Conservation (phyloP, 2,888 invertebrate genomes). For the Oscheius sp. region DNA sequence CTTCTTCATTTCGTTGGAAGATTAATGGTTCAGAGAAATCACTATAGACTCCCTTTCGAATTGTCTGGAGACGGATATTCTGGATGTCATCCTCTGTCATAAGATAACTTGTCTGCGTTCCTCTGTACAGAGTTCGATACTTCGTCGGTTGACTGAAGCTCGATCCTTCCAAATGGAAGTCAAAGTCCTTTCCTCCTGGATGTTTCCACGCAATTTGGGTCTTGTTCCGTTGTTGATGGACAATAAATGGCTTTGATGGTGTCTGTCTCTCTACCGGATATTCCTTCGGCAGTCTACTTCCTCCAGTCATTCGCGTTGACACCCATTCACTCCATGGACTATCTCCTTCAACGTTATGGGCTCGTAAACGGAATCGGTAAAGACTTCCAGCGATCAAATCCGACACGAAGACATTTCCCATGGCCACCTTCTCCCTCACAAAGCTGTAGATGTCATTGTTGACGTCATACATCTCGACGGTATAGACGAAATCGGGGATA, state of each 20-base stretch:
- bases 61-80: conserved; percentile 47
- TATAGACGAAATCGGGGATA: conserved; percentile 34
- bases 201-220: conserved; percentile 40
- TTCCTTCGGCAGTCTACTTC: background rate
- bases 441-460: background rate
- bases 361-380: conserved; percentile 58
- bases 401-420: conserved; percentile 3
- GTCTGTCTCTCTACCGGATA: background rate
- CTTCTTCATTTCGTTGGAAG: conserved; percentile 22
- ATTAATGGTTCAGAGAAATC: conserved; percentile 32
- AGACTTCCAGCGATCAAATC: conserved; percentile 36
- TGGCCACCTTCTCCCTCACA: conserved; percentile 14
- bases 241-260: conserved; percentile 30
- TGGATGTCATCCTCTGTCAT: conserved; percentile 47
- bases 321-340: conserved; percentile 33
- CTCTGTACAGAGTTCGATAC: conserved; percentile 44
- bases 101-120: conserved; percentile 31
- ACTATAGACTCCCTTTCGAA: conserved; percentile 28
- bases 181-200: conserved; percentile 27
- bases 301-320: conserved; percentile 17
- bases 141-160: conserved; percentile 21
- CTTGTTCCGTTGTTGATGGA: conserved; percentile 15
- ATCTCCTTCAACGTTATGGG: conserved; percentile 33
- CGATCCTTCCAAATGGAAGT: conserved; percentile 37
- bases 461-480: conserved; percentile 31